Evolutionary conservation across 2,113 vertebrate species (phyloP).

Genomic region (Bagarius yarrelli): DNA sequence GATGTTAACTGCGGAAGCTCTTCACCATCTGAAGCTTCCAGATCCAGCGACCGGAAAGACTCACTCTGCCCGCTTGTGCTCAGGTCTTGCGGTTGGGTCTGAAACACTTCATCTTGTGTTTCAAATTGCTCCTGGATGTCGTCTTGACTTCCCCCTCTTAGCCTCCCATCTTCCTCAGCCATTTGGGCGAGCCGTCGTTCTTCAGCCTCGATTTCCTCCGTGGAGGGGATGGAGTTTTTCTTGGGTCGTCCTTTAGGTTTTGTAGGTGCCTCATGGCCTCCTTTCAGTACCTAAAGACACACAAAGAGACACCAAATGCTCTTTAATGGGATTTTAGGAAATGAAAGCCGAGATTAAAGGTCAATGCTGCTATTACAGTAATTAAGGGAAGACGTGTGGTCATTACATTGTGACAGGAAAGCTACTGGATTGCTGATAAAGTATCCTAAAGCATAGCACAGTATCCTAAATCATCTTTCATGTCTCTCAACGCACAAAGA

Average conservation of each 20-base stretch:
- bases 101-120: slow-evolving; percentile 45
- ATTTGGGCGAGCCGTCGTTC: slow-evolving; percentile 80
- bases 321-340: slow-evolving; percentile 56
- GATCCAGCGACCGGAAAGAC: slow-evolving; percentile 46
- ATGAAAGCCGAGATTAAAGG: slow-evolving; percentile 62
- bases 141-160: slow-evolving; percentile 39
- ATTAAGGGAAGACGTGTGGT: slow-evolving; percentile 70
- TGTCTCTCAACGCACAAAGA: neutral
- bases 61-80: slow-evolving; percentile 54
- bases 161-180: slow-evolving; percentile 70
- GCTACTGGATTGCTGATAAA: slow-evolving; percentile 41
- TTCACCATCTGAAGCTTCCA: slow-evolving; percentile 53
- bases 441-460: slow-evolving; percentile 49
- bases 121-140: neutral
- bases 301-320: slow-evolving; percentile 29
- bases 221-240: slow-evolving; percentile 98
- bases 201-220: slow-evolving; percentile 94
- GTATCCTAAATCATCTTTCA: slow-evolving; percentile 54
- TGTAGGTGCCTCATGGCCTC: slow-evolving; percentile 95
- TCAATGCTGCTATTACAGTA: slow-evolving; percentile 66
- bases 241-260: slow-evolving; percentile 98
- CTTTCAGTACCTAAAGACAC: slow-evolving; percentile 87
- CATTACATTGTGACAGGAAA: slow-evolving; percentile 61
- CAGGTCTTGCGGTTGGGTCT: slow-evolving; percentile 65
- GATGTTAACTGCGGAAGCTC: slow-evolving; percentile 53